Percentiles rank a stretch among this genome's conserved stretches.
Conservation (phyloP, 2,113 vertebrate genomes). For the Corydoras sp. region DNA sequence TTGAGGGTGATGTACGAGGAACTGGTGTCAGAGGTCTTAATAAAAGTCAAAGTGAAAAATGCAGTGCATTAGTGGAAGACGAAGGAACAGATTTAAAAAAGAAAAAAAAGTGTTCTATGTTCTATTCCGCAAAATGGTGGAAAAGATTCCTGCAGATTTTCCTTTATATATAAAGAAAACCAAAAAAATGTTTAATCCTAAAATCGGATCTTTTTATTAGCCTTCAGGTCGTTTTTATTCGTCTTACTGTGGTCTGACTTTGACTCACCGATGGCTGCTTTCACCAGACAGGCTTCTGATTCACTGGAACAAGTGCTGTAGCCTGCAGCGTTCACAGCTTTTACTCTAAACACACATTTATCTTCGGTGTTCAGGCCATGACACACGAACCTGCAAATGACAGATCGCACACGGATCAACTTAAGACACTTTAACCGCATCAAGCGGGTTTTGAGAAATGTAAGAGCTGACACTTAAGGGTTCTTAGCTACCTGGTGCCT, state of each 20-base stretch:
- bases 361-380: constrained; percentile 77
- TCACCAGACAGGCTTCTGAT: constrained; percentile 82
- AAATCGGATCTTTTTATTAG: no score
- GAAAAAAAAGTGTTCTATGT: no score
- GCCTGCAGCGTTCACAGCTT: constrained; percentile 93
- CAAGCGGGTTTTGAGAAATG: no score
- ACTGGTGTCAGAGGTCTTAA: no score
- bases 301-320: constrained; percentile 81
- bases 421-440: no score
- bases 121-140: not conserved
- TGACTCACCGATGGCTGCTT: constrained; percentile 85
- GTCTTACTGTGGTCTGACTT: not conserved
- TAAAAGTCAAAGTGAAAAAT: no score
- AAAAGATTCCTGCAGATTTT: not conserved
- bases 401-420: not conserved
- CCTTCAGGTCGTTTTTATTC: no score
- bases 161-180: no score
- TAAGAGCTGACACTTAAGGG: not conserved
- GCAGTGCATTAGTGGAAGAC: no score
- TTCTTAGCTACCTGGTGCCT: constrained; percentile 74
- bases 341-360: constrained; percentile 83
- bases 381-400: constrained; percentile 78
- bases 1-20: no score
- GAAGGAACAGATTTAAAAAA: no score
- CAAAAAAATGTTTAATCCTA: no score